A percentile compares a stretch with the other conserved stretches of the same genome.
Evolutionary conservation across 1,140 invertebrate species (phyloP).

Genomic region (Andrena cerasifolii): DNA sequence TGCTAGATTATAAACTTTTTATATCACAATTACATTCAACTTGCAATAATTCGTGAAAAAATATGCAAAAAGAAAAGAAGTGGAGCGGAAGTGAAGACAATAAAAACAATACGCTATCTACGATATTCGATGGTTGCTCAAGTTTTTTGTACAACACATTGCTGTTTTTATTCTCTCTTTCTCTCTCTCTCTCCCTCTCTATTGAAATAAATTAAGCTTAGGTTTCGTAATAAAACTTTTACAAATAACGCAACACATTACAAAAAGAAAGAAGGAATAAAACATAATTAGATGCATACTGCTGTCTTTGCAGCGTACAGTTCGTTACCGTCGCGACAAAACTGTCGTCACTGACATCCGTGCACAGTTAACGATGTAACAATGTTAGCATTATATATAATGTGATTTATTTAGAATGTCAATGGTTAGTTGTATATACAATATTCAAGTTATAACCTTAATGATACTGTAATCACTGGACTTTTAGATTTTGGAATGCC

Average conservation of each 20-base stretch:
- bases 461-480: constrained; percentile 74
- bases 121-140: background rate
- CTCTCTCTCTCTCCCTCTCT: too few relatives aligned
- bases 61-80: background rate
- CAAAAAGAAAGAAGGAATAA: background rate
- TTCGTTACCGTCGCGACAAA: constrained; percentile 52
- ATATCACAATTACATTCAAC: constrained; percentile 6
- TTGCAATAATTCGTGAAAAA: background rate
- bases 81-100: background rate
- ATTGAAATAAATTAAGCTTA: constrained; percentile 1
- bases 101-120: background rate
- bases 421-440: constrained; percentile 79
- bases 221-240: constrained; percentile 6
- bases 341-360: constrained; percentile 46
- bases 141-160: background rate
- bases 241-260: constrained; percentile 1
- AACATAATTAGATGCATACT: constrained; percentile 38
- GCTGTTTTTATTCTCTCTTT: background rate
- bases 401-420: constrained; percentile 74
- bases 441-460: constrained; percentile 73
- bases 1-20: background rate
- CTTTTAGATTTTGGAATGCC: constrained; percentile 78
- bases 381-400: constrained; percentile 64
- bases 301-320: constrained; percentile 43
- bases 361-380: constrained; percentile 37